Evolutionary conservation across 1,140 invertebrate genomes (phyloP), one percentile per base, ranked within the genome.

Genomic region (Mycetomoellerius zeteki): DNA sequence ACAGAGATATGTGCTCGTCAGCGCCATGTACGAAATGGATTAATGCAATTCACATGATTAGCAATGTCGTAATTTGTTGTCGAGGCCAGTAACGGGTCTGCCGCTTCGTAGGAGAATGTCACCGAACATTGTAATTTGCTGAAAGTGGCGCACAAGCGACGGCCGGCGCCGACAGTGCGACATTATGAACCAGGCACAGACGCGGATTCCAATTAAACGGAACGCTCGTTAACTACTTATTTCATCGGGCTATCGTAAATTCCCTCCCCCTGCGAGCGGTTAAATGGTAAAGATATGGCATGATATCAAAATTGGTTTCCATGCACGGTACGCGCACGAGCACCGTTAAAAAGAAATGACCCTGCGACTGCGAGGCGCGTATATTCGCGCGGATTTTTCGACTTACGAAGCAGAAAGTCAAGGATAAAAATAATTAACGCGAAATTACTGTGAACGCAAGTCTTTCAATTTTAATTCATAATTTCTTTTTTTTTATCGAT

Each of bases 141-240:
- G 69, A 73, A 86, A 86, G 69, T 88, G 58, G 85, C 76, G 54
- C 76, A 54, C 64, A 86, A 86, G 58, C 10, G 47, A n/a, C 33
- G 60, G 27, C 37, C 16, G 54, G 37, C 56, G 60, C 47, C 52
- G n/a, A 84, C 67, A 47, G 52, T 65, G 78, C 56, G 73, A 90
- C 37, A 56, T 54, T 73, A 86, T 65, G 71, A 52, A 50, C 84
- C 52, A 54, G 16, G 47, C 47, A 50, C 72, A 84, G 60, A 10
- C 19, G 60, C 67, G 82, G 88, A 85, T 89, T 86, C 86, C 88
- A 82, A 90, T 90, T 90, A 90, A 89, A 86, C 75, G 72, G 69
- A 82, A 43, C 19, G 54, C 80, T 84, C 69, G 80, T 84, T 84
- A 84, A 84, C 80, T 73, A 56, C 56, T 73, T 73, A 73, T 84